These are phyloP conservation scores for Saccostrea echinata DNA, from an alignment of 1,140 invertebrate genomes.

Conservation along the genomic window DNA sequence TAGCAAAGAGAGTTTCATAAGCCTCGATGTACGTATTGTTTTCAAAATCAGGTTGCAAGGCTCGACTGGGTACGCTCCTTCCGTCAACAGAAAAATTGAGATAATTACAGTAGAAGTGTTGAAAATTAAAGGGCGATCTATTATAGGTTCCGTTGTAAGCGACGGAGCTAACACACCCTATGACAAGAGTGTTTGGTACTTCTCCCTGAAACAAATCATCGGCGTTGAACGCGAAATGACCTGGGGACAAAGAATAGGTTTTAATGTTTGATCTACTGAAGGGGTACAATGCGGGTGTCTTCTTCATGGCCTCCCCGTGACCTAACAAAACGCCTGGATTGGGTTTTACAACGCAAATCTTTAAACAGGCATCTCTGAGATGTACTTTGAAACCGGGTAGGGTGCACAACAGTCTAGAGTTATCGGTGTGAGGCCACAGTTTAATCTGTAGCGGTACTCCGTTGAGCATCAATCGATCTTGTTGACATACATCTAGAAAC, in stretches of 20 bases:
- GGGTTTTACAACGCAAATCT: slow-evolving; percentile 40
- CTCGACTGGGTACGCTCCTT: not conserved
- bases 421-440: slow-evolving; percentile 10
- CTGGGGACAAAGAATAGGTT: too few relatives aligned
- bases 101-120: slow-evolving; percentile 16
- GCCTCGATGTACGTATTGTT: not conserved
- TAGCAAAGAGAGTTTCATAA: not conserved
- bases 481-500: not conserved
- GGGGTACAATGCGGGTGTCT: too few relatives aligned
- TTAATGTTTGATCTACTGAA: too few relatives aligned
- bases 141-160: too few relatives aligned
- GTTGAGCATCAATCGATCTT: slow-evolving; percentile 39
- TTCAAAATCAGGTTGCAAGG: not conserved
- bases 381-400: slow-evolving; percentile 37
- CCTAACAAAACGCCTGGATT: not conserved
- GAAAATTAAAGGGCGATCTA: not conserved
- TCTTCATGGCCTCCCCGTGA: too few relatives aligned
- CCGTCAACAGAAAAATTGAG: not conserved
- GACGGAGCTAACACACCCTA: too few relatives aligned
- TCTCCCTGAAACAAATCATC: too few relatives aligned
- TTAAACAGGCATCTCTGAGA: slow-evolving; percentile 47
- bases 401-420: slow-evolving; percentile 20
- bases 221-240: too few relatives aligned
- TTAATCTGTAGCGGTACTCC: not conserved
- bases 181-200: too few relatives aligned